These are phyloP conservation scores for Zootermopsis nevadensis DNA, from an alignment of 2,888 invertebrate genomes.

Conservation along the genomic window DNA sequence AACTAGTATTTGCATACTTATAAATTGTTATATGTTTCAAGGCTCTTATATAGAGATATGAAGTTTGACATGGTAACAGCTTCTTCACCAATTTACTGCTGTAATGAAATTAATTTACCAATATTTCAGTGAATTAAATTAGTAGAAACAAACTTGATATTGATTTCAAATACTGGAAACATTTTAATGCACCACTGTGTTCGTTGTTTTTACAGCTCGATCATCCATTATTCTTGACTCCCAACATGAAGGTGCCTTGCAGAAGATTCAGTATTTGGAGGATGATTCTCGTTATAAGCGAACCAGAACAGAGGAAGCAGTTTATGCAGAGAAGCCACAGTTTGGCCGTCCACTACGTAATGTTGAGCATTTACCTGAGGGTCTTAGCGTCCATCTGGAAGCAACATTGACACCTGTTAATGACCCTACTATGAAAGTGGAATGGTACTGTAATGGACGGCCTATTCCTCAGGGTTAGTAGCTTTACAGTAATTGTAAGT, in stretches of 20 bases:
- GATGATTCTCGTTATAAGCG: conserved; percentile 83
- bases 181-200: neutral
- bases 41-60: too few species aligned
- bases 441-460: conserved; percentile 97
- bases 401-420: conserved; percentile 96
- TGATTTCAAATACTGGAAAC: too few species aligned
- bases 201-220: conserved; percentile 70
- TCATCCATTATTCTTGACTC: conserved; percentile 89
- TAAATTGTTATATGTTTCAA: too few species aligned
- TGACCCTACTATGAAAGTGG: conserved; percentile 98
- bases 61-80: too few species aligned
- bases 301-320: conserved; percentile 77
- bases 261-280: conserved; percentile 93
- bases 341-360: conserved; percentile 90
- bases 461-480: conserved; percentile 81
- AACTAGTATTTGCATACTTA: too few species aligned
- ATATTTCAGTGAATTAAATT: too few species aligned
- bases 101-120: too few species aligned
- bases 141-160: too few species aligned
- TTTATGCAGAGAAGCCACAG: conserved; percentile 86
- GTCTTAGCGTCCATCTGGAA: conserved; percentile 89
- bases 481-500: too few species aligned
- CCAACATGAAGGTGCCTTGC: conserved; percentile 91
- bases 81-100: too few species aligned
- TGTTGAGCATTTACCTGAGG: conserved; percentile 85